Base-by-base conservation (phyloP, 2,888 invertebrate genomes). In the Vannuccia rotundouncinata region DNA sequence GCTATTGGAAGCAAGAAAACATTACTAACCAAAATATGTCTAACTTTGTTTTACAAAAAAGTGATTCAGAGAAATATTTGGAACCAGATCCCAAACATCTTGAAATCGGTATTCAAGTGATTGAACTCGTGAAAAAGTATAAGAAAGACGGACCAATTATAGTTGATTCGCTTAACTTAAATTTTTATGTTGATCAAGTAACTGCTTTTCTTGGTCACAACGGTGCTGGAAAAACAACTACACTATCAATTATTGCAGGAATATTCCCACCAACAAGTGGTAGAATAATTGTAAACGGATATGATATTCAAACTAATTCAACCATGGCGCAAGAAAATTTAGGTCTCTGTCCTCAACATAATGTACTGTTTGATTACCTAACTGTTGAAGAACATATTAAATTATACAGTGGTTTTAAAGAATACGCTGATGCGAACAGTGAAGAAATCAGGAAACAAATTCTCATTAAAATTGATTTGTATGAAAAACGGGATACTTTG, bases 271-370 rank as follows among this genome's bases (percentile, higher is more conserved):
- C 94, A 1, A 91, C 91, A 0, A 90, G 89, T 2, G 95, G 95
- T 0, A 91, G 92, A 83, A 92, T 94, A 27, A 89, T 90, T 60
- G 90, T 94, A 76, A 91, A 92, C 85, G 93, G 92, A 0, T 90
- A 91, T 84, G 92, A 94, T 87, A 91, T 93, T 22, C 89, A 90
- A 82, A 89, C 89, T 0, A 90, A 93, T 82, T 90, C 92, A 84
- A 88, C 90, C 5, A 88, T 90, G 31, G 92, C 94, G 81, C 90
- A 94, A 73, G 90, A 91, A 81, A 90, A 91, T 82, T 90, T 94
- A 73, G 95, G 95, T 82, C 92, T 93, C 84, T 95, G 95, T 86
- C 94, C 94, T n/a, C 95, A 95, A 88, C 91, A 92, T 82, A 95
- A 95, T 88, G 93, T 95, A 74, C 90, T 95, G 1, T 91, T 91